A percentile compares a stretch with the other conserved stretches of the same genome.
Conservation (phyloP, 2,888 invertebrate genomes). For the Temnothorax ravouxi region DNA sequence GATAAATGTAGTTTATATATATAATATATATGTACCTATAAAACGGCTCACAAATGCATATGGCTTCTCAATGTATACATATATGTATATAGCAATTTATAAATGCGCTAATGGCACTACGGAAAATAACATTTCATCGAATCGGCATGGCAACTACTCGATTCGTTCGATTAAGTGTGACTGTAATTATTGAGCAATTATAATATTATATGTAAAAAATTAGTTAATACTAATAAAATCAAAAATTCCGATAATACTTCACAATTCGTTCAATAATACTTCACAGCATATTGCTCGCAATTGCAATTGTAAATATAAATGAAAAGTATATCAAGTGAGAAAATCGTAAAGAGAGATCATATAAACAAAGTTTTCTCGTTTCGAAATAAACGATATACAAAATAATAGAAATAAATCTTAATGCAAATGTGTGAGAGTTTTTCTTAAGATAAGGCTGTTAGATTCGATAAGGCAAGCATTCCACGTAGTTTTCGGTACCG, state of each 20-base stretch:
- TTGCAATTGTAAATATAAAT: neutral
- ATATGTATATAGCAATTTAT: neutral
- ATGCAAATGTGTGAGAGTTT: neutral
- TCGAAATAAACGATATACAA: neutral
- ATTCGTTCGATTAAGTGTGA: neutral
- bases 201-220: conserved; percentile 1
- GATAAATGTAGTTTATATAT: neutral
- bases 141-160: neutral
- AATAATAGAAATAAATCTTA: neutral
- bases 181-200: conserved; percentile 2
- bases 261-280: too few species aligned
- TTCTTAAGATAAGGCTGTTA: neutral
- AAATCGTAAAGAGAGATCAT: neutral
- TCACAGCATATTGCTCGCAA: neutral
- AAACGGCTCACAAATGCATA: neutral
- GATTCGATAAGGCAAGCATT: conserved; percentile 28
- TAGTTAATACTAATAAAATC: conserved; percentile 1
- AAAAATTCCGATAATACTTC: neutral
- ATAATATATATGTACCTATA: neutral
- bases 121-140: neutral
- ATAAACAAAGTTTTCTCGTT: neutral
- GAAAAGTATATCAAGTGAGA: neutral
- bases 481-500: conserved; percentile 48
- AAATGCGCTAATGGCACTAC: neutral
- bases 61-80: neutral